These are phyloP conservation scores for Centrocercus urophasianus DNA, from an alignment of 2,113 vertebrate species.

Conservation along the genomic window DNA sequence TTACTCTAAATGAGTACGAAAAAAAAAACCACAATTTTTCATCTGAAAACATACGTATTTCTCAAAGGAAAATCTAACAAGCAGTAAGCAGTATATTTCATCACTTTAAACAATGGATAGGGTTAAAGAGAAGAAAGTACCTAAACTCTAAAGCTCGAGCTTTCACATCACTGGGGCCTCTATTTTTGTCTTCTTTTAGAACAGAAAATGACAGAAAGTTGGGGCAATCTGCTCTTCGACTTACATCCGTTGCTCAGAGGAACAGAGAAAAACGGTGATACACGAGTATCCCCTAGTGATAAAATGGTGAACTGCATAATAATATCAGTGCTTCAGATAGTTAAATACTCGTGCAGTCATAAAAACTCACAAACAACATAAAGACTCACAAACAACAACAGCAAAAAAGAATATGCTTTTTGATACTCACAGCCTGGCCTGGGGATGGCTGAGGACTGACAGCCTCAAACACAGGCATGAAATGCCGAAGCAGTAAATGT, in stretches of 20 bases:
- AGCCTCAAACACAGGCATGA: neutral
- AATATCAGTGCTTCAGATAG: too few species aligned
- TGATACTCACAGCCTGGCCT: neutral
- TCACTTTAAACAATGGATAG: neutral
- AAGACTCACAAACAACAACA: neutral
- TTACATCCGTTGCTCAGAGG: neutral
- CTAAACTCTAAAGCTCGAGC: neutral
- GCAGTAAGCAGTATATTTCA: neutral
- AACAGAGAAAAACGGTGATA: neutral
- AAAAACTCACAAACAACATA: neutral
- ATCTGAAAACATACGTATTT: neutral
- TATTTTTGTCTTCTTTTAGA: neutral
- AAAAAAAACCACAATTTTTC: neutral
- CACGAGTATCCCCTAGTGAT: constrained; percentile 62
- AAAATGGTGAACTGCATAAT: neutral
- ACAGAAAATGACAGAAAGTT: neutral
- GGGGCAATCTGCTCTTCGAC: neutral
- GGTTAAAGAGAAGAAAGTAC: neutral
- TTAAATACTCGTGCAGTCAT: neutral
- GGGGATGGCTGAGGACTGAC: neutral
- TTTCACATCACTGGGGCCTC: neutral
- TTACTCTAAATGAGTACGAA: neutral
- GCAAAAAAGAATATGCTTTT: neutral
- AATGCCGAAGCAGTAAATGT: neutral
- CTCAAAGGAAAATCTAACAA: neutral